These are phyloP conservation scores for Seladonia tumulorum DNA, from an alignment of 2,888 invertebrate genomes.

Conservation along the genomic window DNA sequence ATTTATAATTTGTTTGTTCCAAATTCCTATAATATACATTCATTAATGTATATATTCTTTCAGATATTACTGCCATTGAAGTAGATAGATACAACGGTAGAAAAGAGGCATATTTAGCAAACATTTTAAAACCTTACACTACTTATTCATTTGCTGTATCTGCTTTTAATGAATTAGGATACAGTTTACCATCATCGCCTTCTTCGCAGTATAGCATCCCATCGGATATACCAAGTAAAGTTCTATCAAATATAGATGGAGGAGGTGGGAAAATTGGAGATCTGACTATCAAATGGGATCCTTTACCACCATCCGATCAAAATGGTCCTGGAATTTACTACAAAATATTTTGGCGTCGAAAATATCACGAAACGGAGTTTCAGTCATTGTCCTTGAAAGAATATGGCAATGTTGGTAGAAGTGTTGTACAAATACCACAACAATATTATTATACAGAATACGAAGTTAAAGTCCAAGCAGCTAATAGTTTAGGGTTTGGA, in stretches of 20 bases:
- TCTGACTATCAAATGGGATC: too few species aligned
- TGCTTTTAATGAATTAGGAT: constrained; percentile 93
- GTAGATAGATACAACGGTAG: constrained; percentile 91
- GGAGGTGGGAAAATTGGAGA: too few species aligned
- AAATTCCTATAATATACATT: background rate
- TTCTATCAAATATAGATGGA: constrained; percentile 84
- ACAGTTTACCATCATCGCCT: constrained; percentile 88
- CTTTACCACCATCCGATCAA: too few species aligned
- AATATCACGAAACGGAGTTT: too few species aligned
- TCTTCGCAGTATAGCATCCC: constrained; percentile 95
- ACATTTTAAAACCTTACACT: constrained; percentile 93
- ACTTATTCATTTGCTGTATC: constrained; percentile 95
- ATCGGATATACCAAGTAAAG: constrained; percentile 91
- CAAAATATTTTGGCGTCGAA: too few species aligned
- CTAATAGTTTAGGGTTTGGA: too few species aligned
- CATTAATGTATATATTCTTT: constrained; percentile 38
- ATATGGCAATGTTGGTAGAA: too few species aligned
- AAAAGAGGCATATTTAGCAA: constrained; percentile 90
- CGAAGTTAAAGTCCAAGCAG: too few species aligned
- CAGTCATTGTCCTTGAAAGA: too few species aligned
- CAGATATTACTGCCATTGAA: constrained; percentile 87
- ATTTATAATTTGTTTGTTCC: background rate
- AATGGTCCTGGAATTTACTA: too few species aligned
- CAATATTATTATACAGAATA: too few species aligned
- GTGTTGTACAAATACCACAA: too few species aligned